Percentiles rank a stretch among this genome's conserved stretches.
Evolutionary conservation across 2,797 vertebrate species (phyloP).

Genomic region (Ataeniobius toweri): DNA sequence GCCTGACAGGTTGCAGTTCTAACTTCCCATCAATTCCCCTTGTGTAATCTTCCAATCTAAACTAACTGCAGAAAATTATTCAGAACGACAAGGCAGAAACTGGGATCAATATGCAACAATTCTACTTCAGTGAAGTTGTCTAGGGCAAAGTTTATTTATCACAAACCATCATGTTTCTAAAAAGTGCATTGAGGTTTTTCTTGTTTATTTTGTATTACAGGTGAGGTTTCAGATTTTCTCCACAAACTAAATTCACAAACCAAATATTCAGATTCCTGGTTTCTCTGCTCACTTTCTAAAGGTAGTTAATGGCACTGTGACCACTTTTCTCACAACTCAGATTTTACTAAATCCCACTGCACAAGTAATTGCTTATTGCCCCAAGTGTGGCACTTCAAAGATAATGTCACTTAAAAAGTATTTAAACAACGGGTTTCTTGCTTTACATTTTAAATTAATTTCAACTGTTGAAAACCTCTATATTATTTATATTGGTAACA

Average conservation of each 20-base stretch:
- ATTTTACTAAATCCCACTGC: not conserved
- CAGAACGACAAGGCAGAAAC: no score
- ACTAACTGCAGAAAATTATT: no score
- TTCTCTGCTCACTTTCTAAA: not conserved
- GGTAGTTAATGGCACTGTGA: not conserved
- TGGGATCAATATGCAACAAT: no score
- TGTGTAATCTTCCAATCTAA: no score
- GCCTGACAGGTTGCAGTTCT: no score
- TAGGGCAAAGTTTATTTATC: no score
- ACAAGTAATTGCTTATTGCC: not conserved
- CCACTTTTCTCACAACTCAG: not conserved
- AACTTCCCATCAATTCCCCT: no score
- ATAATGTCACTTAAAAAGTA: not conserved
- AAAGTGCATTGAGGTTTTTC: no score
- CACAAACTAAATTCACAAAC: not conserved
- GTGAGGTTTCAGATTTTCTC: not conserved
- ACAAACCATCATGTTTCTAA: no score
- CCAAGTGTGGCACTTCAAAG: not conserved
- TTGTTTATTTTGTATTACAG: not conserved
- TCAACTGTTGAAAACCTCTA: not conserved
- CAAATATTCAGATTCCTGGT: not conserved
- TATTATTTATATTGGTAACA: not conserved
- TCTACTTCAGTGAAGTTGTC: no score
- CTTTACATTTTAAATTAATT: not conserved
- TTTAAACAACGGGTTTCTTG: not conserved